Evolutionary conservation across 2,888 invertebrate genomes (phyloP), one percentile per base, ranked within the genome.

Genomic region (Caenorhabditis parvicauda): DNA sequence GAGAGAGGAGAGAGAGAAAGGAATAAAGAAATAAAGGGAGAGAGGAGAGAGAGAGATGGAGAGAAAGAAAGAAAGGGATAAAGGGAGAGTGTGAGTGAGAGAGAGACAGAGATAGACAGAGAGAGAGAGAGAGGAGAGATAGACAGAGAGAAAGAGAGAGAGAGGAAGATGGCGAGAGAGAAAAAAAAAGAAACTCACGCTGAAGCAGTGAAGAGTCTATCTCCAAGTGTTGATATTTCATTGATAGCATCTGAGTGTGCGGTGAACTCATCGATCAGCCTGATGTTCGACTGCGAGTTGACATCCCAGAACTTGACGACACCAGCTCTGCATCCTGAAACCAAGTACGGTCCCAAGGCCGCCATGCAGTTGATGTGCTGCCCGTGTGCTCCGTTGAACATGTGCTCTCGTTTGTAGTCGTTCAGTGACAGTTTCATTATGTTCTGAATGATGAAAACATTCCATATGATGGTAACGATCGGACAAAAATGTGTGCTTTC

Each of bases 131-230:
- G 32, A 39, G 5, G 4, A 43, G 24, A 43, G n/a, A 21, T 43
- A 7, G 7, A 21, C 4, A 25, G 6, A 5, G 6, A 12, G n/a
- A 43, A 43, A 19, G 6, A 19, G 5, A 21, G 24, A 22, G 32
- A 39, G 5, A 7, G 4, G 24, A 43, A 43, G n/a, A 21, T 43
- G 5, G 7, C n/a, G 7, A 25, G 6, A 5, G 6, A 12, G n/a
- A 43, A 43, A 19, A 7, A 19, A 7, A 21, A 43, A 22, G 4
- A 19, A 12, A 25, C 28, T n/a, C 81, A 90, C 90, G 88, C 90
- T 82, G 90, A 89, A 32, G 90, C 90, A 29, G 90, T 90, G 83
- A 90, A 90, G 59, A 90, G 85, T 22, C 81, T 75, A 49, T 86
- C 85, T 19, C 85, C 85, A 81, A 88, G 88, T 50, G 87, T 86